Percentiles rank a stretch among this genome's conserved stretches.
Evolutionary conservation across 2,797 vertebrate species (phyloP).

Genomic region (Sebastes ruberrimus): DNA sequence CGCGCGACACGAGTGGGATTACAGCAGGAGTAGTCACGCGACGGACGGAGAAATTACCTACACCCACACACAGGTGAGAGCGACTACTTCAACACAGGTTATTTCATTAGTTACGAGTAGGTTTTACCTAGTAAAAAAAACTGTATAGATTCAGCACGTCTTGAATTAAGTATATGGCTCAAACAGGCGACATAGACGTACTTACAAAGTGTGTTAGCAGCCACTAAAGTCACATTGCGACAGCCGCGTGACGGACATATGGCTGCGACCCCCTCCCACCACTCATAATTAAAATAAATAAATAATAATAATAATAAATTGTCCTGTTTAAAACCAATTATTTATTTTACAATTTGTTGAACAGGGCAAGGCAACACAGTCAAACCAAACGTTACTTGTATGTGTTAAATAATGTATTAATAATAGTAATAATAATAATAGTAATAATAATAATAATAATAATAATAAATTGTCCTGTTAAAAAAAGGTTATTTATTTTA

Average conservation of each 20-base stretch:
- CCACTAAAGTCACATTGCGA: slow-evolving; percentile 3
- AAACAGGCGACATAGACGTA: not conserved
- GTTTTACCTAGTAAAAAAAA: no score
- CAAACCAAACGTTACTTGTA: no score
- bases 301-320: no score
- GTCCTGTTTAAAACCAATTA: not conserved
- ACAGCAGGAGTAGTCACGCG: no score
- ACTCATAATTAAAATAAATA: not conserved
- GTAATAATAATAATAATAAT: no score
- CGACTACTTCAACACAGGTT: not conserved
- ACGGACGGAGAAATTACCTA: not conserved
- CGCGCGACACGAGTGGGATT: not conserved
- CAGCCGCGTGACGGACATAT: not conserved
- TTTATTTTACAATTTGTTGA: no score
- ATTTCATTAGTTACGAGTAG: rapidly evolving
- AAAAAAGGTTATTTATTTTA: no score
- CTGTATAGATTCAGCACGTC: rapidly evolving
- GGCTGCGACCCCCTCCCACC: not conserved
- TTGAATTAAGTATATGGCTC: not conserved
- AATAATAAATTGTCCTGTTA: not conserved
- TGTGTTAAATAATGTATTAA: no score
- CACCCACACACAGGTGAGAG: slow-evolving; percentile 44
- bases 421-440: no score
- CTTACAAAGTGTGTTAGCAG: not conserved
- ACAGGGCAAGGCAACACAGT: no score